phyloP scores from a whole-genome alignment of 1,140 invertebrate species.

The Camponotus floridanus region DNA sequence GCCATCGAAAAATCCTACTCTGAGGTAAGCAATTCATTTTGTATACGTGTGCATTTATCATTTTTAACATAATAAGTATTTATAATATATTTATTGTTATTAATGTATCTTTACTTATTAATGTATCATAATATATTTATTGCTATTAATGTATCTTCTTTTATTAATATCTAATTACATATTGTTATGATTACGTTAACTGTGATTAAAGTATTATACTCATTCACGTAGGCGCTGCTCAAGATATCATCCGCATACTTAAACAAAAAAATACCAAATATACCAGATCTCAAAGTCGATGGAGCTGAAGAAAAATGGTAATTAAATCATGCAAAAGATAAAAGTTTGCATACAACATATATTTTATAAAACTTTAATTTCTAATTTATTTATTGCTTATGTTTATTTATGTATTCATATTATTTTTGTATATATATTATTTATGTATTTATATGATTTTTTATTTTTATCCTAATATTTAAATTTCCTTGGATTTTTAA shows the following conservation, averaged over 20 bases:
- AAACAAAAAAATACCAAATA: conserved; percentile 96
- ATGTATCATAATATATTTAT: neutral
- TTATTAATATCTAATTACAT: too few species aligned
- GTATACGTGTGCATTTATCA: neutral
- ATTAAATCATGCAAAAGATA: neutral
- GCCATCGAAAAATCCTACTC: conserved; percentile 98
- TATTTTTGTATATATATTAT: neutral
- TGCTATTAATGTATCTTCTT: conserved; percentile 5
- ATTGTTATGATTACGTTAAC: neutral
- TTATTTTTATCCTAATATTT: too few species aligned
- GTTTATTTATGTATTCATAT: neutral
- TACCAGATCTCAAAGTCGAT: conserved; percentile 95
- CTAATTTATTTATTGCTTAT: neutral
- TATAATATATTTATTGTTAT: conserved; percentile 9
- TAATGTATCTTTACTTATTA: conserved; percentile 12
- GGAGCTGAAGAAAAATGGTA: conserved; percentile 96
- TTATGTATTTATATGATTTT: neutral
- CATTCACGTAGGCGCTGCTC: conserved; percentile 89
- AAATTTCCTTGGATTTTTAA: too few species aligned
- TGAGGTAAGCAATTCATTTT: conserved; percentile 88
- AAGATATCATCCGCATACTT: conserved; percentile 96
- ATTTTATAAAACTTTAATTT: neutral
- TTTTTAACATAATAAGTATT: conserved; percentile 12
- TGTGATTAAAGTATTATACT: neutral
- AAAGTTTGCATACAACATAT: neutral